Evolutionary conservation across 1,140 invertebrate genomes (phyloP).

Genomic region (Drosophila asahinai): DNA sequence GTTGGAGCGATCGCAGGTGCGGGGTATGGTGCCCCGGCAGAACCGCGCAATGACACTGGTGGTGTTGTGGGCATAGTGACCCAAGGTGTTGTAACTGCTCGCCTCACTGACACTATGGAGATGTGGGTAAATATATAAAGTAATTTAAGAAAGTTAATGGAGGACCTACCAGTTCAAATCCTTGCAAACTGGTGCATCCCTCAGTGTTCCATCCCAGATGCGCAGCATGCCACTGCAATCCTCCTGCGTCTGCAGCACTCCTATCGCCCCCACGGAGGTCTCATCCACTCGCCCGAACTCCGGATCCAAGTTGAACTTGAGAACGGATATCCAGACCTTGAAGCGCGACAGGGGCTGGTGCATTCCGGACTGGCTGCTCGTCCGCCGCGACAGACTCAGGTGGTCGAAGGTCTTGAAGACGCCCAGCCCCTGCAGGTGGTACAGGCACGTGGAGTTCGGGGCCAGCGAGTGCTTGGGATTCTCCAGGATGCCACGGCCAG

Average conservation of each 20-base stretch:
- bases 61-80: conserved; percentile 85
- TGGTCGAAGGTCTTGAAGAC: conserved; percentile 84
- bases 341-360: conserved; percentile 87
- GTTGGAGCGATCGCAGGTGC: conserved; percentile 90
- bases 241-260: conserved; percentile 87
- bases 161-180: conserved; percentile 90
- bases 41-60: conserved; percentile 91
- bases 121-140: not conserved
- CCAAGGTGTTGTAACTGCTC: conserved; percentile 51
- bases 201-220: conserved; percentile 93
- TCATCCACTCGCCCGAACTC: conserved; percentile 86
- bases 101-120: conserved; percentile 45
- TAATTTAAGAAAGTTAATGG: not conserved
- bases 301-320: conserved; percentile 90
- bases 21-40: conserved; percentile 91
- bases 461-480: conserved; percentile 93
- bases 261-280: conserved; percentile 85
- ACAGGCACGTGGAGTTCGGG: conserved; percentile 94
- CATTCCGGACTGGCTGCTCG: conserved; percentile 63
- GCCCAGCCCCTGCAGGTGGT: conserved; percentile 89
- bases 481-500: conserved; percentile 90
- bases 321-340: conserved; percentile 93
- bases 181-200: conserved; percentile 91
- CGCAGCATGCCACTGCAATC: conserved; percentile 93
- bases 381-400: conserved; percentile 73